Evolutionary conservation across 2,888 invertebrate genomes (phyloP).

Genomic region (Nebria salina): DNA sequence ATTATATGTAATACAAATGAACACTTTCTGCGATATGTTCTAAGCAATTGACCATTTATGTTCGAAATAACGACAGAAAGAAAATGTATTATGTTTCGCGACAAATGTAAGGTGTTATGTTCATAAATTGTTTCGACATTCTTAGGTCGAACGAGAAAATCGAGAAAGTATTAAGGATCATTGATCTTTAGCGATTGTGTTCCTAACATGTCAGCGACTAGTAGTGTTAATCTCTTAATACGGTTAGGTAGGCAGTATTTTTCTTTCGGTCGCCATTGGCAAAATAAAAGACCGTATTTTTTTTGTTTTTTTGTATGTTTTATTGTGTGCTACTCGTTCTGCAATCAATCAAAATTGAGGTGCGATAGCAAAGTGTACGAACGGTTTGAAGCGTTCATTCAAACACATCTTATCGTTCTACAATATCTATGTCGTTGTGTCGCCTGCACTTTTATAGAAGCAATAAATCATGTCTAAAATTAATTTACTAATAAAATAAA

Average conservation of each 20-base stretch:
- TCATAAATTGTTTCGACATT: background rate
- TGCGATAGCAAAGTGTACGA: background rate
- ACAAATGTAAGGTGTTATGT: background rate
- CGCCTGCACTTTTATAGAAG: background rate
- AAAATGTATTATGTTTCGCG: background rate
- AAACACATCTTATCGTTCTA: background rate
- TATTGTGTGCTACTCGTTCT: background rate
- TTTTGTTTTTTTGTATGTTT: background rate
- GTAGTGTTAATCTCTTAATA: background rate
- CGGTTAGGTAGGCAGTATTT: background rate
- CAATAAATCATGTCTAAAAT: background rate
- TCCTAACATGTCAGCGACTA: background rate
- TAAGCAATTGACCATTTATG: background rate
- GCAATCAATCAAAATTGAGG: conserved; percentile 1
- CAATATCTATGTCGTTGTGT: background rate
- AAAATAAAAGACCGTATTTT: background rate
- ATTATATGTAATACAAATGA: too few relatives aligned
- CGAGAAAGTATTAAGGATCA: background rate
- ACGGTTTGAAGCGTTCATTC: background rate
- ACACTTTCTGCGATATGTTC: too few relatives aligned
- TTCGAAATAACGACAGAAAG: background rate
- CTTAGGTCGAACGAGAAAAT: background rate
- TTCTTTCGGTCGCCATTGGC: background rate
- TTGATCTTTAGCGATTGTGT: background rate
- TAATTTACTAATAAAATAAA: background rate